Base-by-base conservation (phyloP, 1,140 invertebrate genomes). In the Diuraphis noxia region DNA sequence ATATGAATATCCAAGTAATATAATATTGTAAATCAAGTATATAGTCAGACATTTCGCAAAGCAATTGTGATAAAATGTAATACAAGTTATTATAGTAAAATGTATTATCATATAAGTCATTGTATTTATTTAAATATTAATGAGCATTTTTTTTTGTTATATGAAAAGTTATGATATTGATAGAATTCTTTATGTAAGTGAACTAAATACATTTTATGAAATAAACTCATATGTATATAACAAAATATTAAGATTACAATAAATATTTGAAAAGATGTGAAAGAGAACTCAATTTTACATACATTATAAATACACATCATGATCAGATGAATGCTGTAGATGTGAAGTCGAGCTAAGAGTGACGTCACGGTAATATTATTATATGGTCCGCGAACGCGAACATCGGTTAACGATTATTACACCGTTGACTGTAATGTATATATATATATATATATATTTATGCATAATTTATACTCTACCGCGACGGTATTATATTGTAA, bases 401-500 rank as follows among this genome's bases (percentile, higher is more conserved):
- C 21, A 30, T 21, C 40, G 30, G 41, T 49, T 52, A 52, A 87
- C 36, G 85, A 38, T 49, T 49, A 52, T 87, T 87, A 87, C 46
- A 34, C 84, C 41, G 43, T 30, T 41, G 30, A 13, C 10, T n/a
- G 40, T 41, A 84, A n/a, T 43, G 13, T 84, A 84, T 43, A 84
- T 41, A 41, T 41, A 40, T 40, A 25, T 43, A 84, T 81, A 81
- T 9, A 19, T 41, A 43, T 43, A 34, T 84, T 40, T 38, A 9
- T 13, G 38, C 13, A 82, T 79, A 79, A 36, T 79, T 79, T 79
- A 79, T 79, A 79, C n/a, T 72, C n/a, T 79, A 79, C 77, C 77
- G 77, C 77, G n/a, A 38, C 77, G 77, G 77, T 79, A 40, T 82
- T 72, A 72, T 72, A 72, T 72, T 72, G 56, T 72, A 72, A 72